Evolutionary conservation across 1,140 invertebrate species (phyloP), one percentile per base, ranked within the genome.

Genomic region (Aporrectodea caliginosa): DNA sequence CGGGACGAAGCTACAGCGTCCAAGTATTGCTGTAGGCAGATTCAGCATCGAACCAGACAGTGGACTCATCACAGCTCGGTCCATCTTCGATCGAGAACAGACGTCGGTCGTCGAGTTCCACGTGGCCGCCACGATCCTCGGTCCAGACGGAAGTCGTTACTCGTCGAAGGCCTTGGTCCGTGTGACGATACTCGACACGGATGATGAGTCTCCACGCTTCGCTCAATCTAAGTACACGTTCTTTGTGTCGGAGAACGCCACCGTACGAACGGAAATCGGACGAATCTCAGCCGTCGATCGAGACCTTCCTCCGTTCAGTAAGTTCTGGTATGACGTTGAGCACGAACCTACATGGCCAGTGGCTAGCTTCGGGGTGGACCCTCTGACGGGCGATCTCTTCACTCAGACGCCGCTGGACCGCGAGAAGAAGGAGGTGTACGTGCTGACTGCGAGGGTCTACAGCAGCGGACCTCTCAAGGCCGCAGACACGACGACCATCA

Each of bases 151-250:
- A 16, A 22, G 29, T 30, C 35, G 79, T 78, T 0, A 79, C 78
- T 43, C 83, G 80, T 0, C 32, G 83, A 12, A 78, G 79, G 12
- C 91, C 91, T 1, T 90, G 91, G 90, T 98, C 31, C 89, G 90
- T 12, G 92, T 98, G 1, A 90, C 91, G 75, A 91, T 98, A 34
- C 88, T 94, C 33, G 96, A 98, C 86, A 93, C 95, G 85, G 98
- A 98, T 87, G 96, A 98, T 87, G 97, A 98, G 87, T 92, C 92
- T 80, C 96, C 97, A 0, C 90, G 94, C 6, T 98, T 98, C 88
- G 93, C 94, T 86, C 93, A 94, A 22, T 22, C 43, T 22, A 58
- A 58, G 43, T 58, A 58, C 43, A 58, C 43, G 43, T 58, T 58
- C 43, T 58, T 58, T 22, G 43, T 58, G 43, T 58, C 43, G 43